phyloP scores from a whole-genome alignment of 2,797 vertebrate species.

The Leptoclinus maculatus region DNA sequence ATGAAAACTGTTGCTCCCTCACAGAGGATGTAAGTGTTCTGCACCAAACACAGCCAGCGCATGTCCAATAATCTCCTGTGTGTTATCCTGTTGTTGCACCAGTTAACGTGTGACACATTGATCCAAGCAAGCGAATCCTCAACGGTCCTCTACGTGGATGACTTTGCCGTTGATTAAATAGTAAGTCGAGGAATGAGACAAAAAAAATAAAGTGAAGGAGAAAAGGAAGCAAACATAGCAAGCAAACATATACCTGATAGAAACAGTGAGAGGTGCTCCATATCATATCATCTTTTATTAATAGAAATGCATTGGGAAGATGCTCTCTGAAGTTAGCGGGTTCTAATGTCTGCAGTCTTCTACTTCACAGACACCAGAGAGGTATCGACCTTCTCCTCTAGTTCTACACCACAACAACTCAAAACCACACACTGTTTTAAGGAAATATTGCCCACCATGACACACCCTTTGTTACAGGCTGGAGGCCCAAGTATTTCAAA shows the following conservation, averaged over 20 bases:
- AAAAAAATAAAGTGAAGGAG: neutral
- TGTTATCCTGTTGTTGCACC: slow-evolving; percentile 39
- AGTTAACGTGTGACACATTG: slow-evolving; percentile 15
- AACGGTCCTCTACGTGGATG: slow-evolving; percentile 38
- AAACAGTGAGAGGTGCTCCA: neutral
- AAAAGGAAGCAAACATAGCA: neutral
- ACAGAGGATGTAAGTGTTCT: slow-evolving; percentile 12
- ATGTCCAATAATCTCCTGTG: neutral
- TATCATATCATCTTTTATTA: neutral
- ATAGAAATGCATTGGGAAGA: neutral
- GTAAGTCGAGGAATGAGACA: neutral
- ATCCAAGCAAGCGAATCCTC: slow-evolving; percentile 31
- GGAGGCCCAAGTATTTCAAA: no score
- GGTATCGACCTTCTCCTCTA: neutral
- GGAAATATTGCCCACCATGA: no score
- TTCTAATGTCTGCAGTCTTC: no score
- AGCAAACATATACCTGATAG: neutral
- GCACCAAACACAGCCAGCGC: slow-evolving; percentile 1
- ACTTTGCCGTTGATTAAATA: slow-evolving; percentile 24
- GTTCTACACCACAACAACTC: no score
- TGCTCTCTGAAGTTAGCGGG: no score
- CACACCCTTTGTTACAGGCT: no score
- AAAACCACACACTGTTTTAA: no score
- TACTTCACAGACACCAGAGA: no score
- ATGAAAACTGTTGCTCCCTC: neutral